Base-by-base conservation (phyloP, 2,888 invertebrate species). In the Brachylomia viminalis region DNA sequence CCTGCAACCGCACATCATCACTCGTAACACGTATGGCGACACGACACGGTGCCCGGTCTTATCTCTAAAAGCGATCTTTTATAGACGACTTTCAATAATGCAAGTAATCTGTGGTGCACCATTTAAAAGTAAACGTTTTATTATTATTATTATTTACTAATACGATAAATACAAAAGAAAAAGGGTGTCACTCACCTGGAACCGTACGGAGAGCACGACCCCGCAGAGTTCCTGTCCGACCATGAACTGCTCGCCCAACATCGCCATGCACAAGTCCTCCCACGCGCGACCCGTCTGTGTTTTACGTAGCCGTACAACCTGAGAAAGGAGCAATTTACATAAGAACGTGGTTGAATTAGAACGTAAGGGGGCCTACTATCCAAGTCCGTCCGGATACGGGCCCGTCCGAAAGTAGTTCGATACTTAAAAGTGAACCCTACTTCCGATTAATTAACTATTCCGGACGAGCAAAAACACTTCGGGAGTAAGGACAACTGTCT, bases 201-300 rank as follows among this genome's bases (percentile, higher is more conserved):
- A 99, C 91, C 99, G 97, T 87, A 99, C 98, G 73, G 99, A 99
- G 89, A 99, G 98, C 83, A 99, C 99, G 83, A 99, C 98, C 27
- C 99, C 99, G 96, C 99, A 99, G 90, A 99, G 99, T 96, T 99
- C 99, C 89, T 99, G 98, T 30, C 99, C 99, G 59, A 99, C 99
- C 98, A 99, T 98, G 97, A 99, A 99, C 97, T 99, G 99, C 95
- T 99, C 99, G 8, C 99, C 99, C 88, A 99, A 96, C 98, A 99
- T 99, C 82, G 99, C 99, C 97, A 99, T 98, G 91, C 99, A 98
- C 74, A 99, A 97, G 96, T 99, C 99, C 95, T 99, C 99, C 99
- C 99, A 99, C 92, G 99, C 99, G 84, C 99, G 97, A 54, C 99
- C 99, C 68, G 99, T 99, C 94, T 99, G 97, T 85, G 99, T 98